These are phyloP conservation scores for Coenobita brevimanus DNA, from an alignment of 1,140 invertebrate genomes.

Conservation along the genomic window DNA sequence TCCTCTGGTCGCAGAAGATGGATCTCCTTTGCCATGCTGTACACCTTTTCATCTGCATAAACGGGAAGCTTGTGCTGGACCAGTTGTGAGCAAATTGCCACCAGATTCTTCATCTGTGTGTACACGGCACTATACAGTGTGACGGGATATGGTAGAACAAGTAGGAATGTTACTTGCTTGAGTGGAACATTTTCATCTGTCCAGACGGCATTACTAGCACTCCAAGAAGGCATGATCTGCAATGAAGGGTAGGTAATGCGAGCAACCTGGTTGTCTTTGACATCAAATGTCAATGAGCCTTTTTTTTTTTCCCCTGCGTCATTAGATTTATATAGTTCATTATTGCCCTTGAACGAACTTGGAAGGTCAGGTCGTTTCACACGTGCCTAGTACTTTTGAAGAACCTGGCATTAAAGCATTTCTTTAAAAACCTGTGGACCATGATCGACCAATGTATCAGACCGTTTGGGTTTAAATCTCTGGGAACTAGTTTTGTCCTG, in stretches of 20 bases:
- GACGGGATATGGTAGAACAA: conserved; percentile 14
- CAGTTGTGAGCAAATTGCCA: background rate
- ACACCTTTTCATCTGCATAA: conserved; percentile 5
- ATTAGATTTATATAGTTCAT: background rate
- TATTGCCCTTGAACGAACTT: background rate
- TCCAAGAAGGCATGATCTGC: conserved; percentile 21
- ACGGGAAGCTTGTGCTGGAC: background rate
- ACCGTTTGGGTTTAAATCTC: conserved; percentile 10
- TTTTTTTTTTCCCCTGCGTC: conserved; percentile 1
- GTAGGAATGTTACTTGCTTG: background rate
- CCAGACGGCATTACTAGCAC: conserved; percentile 15
- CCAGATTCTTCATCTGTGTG: background rate
- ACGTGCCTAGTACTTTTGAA: background rate
- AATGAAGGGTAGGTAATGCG: background rate
- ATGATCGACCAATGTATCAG: background rate
- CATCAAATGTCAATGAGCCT: background rate
- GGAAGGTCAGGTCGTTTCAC: background rate
- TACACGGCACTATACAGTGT: background rate
- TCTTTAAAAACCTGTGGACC: conserved; percentile 16
- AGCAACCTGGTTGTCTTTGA: background rate
- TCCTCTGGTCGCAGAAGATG: background rate
- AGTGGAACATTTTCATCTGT: conserved; percentile 8
- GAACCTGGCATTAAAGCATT: conserved; percentile 1
- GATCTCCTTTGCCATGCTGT: background rate
- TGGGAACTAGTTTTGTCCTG: conserved; percentile 21